A percentile compares a stretch with the other conserved stretches of the same genome.
These are phyloP conservation scores for Diplodus sargus DNA, from an alignment of 2,797 vertebrate genomes.

Conservation along the genomic window DNA sequence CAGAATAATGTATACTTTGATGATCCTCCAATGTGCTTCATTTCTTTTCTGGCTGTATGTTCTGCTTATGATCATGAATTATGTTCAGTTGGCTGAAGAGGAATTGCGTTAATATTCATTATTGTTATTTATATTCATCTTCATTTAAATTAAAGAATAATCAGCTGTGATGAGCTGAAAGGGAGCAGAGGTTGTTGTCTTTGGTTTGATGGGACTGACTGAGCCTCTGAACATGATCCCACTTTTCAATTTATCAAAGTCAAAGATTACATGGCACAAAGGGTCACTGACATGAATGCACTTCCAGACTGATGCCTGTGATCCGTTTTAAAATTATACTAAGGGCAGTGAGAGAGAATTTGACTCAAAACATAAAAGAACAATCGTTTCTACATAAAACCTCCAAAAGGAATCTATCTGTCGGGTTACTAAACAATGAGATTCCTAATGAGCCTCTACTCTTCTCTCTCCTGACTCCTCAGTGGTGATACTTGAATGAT, in stretches of 20 bases:
- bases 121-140: not conserved
- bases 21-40: not conserved
- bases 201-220: conserved; percentile 17
- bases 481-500: not conserved
- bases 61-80: not conserved
- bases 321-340: conserved; percentile 11
- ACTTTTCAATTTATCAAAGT: conserved; percentile 31
- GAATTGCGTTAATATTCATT: not conserved
- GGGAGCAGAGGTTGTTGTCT: conserved; percentile 6
- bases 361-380: not conserved
- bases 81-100: not conserved
- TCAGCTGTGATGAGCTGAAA: not conserved
- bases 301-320: not conserved
- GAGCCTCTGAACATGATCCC: conserved; percentile 25
- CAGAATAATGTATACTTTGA: not conserved
- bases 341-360: not conserved
- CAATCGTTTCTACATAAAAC: not conserved
- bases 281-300: conserved; percentile 24
- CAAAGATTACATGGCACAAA: conserved; percentile 44
- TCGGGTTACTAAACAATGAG: not conserved
- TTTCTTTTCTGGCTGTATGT: not conserved
- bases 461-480: conserved; percentile 6
- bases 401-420: not conserved
- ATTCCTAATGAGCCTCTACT: not conserved
- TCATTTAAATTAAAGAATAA: not conserved